Evolutionary conservation across 2,797 vertebrate species (phyloP).

Genomic region (Neosalanx taihuensis): DNA sequence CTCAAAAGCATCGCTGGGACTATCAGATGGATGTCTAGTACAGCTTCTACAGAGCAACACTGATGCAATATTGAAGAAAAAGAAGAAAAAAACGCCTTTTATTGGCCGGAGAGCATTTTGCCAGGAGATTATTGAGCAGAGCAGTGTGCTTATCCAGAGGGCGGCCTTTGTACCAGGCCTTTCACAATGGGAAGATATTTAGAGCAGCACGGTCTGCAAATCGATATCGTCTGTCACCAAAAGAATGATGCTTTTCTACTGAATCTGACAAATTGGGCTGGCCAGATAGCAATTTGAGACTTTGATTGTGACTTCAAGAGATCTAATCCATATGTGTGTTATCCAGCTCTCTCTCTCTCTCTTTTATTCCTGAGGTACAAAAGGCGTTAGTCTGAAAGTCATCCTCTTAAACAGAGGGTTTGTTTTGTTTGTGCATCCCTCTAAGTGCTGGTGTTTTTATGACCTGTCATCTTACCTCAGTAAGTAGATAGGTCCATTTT

Average conservation of each 20-base stretch:
- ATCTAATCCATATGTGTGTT: constrained; percentile 37
- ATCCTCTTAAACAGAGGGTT: constrained; percentile 26
- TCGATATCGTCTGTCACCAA: constrained; percentile 65
- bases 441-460: constrained; percentile 5
- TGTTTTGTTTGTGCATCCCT: constrained; percentile 24
- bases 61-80: constrained; percentile 15
- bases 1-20: constrained; percentile 21
- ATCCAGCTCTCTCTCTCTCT: neutral
- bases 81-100: constrained; percentile 39
- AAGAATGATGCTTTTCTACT: constrained; percentile 59
- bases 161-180: constrained; percentile 52
- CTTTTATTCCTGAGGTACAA: constrained; percentile 20
- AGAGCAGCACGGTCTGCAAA: constrained; percentile 55
- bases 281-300: constrained; percentile 52
- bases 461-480: neutral
- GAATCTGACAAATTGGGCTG: constrained; percentile 57
- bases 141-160: constrained; percentile 45
- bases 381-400: neutral
- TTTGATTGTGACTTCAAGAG: constrained; percentile 46
- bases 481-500: neutral
- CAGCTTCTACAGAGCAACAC: constrained; percentile 36
- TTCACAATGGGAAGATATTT: constrained; percentile 57
- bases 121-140: constrained; percentile 43
- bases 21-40: neutral
- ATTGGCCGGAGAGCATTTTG: constrained; percentile 34